Evolutionary conservation across 2,113 vertebrate species (phyloP), one percentile per base, ranked within the genome.

Genomic region (Mastomys coucha): DNA sequence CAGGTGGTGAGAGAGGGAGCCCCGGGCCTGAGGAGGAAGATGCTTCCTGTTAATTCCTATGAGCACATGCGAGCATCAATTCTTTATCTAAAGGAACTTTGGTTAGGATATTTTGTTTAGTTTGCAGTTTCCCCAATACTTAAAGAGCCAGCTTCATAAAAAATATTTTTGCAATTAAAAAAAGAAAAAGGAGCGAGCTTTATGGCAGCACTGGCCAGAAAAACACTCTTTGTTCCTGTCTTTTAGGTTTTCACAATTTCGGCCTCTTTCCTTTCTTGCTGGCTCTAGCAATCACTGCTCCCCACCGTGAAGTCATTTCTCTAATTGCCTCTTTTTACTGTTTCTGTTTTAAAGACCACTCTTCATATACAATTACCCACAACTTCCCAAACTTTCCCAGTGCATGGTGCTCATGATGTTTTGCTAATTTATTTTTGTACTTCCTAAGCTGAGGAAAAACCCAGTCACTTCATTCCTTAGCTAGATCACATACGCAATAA

Each of bases 391-490:
- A 80, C 75, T 63, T 77, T 19, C 49, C 78, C 17, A 16, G 36
- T 36, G 85, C 28, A 49, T 0, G 0, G 39, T 28, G 45, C 20
- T 14, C 36, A 86, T 75, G 45, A 0, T n/a, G 39, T 87, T 89
- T 77, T 5, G 22, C 39, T 51, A 16, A 70, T 26, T 81, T 78
- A 33, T 49, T 20, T 49, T 17, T 0, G 45, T 19, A 49, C 12
- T 39, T 36, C 42, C 13, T 36, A 88, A 91, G 26, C 60, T 89
- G 82, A 95, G 94, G 45, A 87, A 96, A 78, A 5, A 70, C 5
- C 93, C 12, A 91, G 58, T 0, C 24, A 24, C 49, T 82, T 73
- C 65, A 88, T 70, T 60, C 45, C 84, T 67, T 11, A 33, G 31
- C 56, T 63, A 31, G 36, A 56, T 77, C 73, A 75, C 63, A 58